Evolutionary conservation across 2,888 invertebrate species (phyloP).

Genomic region (Tiliacea aurago): DNA sequence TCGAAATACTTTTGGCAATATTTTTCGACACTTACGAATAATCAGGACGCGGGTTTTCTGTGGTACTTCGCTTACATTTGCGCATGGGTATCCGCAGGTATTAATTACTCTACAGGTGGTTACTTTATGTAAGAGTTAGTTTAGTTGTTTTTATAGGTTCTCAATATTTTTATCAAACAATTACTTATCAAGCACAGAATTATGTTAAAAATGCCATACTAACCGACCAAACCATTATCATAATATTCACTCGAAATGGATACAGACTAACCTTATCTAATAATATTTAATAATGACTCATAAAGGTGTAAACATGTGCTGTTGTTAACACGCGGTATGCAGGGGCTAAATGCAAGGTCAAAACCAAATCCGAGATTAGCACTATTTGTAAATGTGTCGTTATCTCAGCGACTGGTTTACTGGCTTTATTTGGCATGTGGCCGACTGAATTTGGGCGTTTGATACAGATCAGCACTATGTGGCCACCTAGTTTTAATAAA

Average conservation of each 20-base stretch:
- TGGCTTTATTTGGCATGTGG: constrained; percentile 6
- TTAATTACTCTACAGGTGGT: constrained; percentile 6
- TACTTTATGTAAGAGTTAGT: not conserved
- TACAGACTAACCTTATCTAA: constrained; percentile 53
- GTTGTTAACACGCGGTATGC: constrained; percentile 24
- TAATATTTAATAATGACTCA: constrained; percentile 44
- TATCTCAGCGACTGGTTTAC: constrained; percentile 29
- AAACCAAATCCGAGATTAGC: constrained; percentile 39
- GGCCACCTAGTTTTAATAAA: too few relatives aligned
- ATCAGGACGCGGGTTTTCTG: constrained; percentile 1
- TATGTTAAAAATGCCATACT: constrained; percentile 22
- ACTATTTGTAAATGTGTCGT: constrained; percentile 40
- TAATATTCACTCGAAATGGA: constrained; percentile 24
- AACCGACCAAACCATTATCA: constrained; percentile 25
- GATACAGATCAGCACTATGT: not conserved
- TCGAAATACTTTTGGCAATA: not conserved
- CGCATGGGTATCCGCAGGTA: constrained; percentile 1
- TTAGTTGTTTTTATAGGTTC: not conserved
- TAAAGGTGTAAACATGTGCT: constrained; percentile 32
- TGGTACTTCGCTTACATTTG: constrained; percentile 5
- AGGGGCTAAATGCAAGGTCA: constrained; percentile 45
- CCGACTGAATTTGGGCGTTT: constrained; percentile 10
- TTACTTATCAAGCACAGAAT: constrained; percentile 24
- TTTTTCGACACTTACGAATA: constrained; percentile 6
- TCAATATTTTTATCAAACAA: constrained; percentile 23